Base-by-base conservation (phyloP, 2,888 invertebrate genomes). In the Eupithecia vulgata region DNA sequence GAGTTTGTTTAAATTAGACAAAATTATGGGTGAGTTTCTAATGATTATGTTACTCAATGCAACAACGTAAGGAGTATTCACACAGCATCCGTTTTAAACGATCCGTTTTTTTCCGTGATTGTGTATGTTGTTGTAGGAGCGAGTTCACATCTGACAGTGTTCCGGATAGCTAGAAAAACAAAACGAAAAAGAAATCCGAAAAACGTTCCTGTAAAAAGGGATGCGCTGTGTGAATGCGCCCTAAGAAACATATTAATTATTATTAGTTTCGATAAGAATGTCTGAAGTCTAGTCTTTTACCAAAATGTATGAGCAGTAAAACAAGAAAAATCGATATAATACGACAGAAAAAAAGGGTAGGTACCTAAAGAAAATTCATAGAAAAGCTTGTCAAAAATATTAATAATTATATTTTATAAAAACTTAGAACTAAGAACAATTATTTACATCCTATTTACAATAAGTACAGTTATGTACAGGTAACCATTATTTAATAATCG, bases 371-470 rank as follows among this genome's bases (percentile, higher is more conserved):
- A n/a, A 64, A 17, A 64, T 8, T 17, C 12, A 12, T 64, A 25
- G 40, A 40, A 21, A 64, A 65, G 40, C 70, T 76, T 78, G 80
- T 35, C 1, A 15, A 34, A 61, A 81, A 69, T 83, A 81, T 81
- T 82, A 82, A 82, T 37, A 35, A 35, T 81, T 83, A 80, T 85
- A 81, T 81, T 81, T 80, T 80, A 84, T 83, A 82, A 83, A 84
- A 84, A 81, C 81, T 83, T 84, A 91, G 42, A 75, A 70, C 61
- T 78, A 81, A 21, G 64, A 74, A 76, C 69, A 76, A 74, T 71
- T 81, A 81, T 81, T 78, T 81, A 81, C 81, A 81, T 65, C 77
- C 77, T 81, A 83, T 81, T 77, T 81, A 84, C 73, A 81, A 77
- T 76, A 78, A 74, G 72, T 79, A 74, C 77, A 76, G 69, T 75